Conservation (phyloP, 92 coral and sea anemone species). For the Parazoanthus swiftii region DNA sequence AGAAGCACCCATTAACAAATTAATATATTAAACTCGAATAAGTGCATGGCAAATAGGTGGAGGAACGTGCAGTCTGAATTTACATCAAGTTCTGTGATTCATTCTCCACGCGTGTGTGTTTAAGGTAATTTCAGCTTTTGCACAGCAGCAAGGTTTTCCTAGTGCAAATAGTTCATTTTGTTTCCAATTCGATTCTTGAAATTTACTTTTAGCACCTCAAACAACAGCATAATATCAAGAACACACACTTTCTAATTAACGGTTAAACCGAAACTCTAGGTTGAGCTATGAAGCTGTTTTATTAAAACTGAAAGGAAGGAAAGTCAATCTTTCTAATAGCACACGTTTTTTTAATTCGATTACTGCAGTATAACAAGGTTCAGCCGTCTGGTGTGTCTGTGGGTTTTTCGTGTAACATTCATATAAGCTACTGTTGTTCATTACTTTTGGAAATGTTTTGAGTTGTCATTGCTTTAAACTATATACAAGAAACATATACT, state of each 20-base stretch:
- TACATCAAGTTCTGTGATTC: background rate
- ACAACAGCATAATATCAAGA: background rate
- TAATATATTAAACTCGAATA: background rate
- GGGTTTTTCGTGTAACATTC: background rate
- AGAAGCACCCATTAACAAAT: background rate
- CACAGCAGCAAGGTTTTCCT: constrained; percentile 16
- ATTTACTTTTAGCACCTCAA: background rate
- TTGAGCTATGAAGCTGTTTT: background rate
- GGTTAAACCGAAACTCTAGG: constrained; percentile 9
- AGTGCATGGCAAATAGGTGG: background rate
- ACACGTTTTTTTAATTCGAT: background rate
- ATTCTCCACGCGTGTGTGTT: background rate
- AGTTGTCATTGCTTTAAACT: background rate
- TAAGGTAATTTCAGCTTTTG: background rate
- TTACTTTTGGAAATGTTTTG: background rate
- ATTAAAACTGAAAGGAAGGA: background rate
- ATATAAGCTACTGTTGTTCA: background rate
- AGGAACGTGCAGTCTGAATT: background rate
- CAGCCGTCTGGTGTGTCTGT: too few relatives aligned
- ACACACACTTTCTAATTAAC: background rate
- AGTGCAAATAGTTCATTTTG: constrained; percentile 14
- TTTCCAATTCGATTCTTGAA: background rate
- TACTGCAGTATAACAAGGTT: background rate
- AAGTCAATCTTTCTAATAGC: background rate
- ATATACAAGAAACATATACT: too few relatives aligned